Conservation (phyloP, 2,113 vertebrate genomes). For the Pollachius pollachius region DNA sequence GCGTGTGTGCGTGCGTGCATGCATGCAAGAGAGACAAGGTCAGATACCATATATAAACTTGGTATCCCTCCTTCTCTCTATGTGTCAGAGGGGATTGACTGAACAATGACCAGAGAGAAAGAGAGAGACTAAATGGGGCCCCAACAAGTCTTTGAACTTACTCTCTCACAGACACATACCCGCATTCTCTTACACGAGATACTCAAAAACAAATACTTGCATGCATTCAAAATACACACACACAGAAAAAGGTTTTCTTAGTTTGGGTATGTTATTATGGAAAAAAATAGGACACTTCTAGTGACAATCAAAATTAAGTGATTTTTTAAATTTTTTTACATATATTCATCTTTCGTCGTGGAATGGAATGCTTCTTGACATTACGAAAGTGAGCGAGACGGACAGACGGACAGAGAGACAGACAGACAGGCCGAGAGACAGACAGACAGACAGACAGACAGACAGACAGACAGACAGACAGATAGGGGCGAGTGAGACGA, state of each 20-base stretch:
- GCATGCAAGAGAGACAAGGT: background rate
- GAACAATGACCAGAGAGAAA: background rate
- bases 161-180: background rate
- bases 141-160: too few species aligned
- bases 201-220: background rate
- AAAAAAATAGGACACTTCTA: too few species aligned
- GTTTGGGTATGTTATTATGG: too few species aligned
- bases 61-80: background rate
- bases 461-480: slow-evolving; percentile 4
- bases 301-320: too few species aligned
- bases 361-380: background rate
- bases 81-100: slow-evolving; percentile 4
- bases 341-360: too few species aligned
- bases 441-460: slow-evolving; percentile 6
- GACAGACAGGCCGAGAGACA: background rate
- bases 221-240: background rate
- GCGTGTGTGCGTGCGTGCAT: background rate
- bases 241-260: slow-evolving; percentile 7
- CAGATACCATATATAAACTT: too few species aligned
- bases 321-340: too few species aligned
- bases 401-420: background rate
- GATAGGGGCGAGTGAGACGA: slow-evolving; percentile 6
- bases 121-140: background rate
- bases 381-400: background rate
- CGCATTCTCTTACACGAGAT: background rate